Evolutionary conservation across 2,888 invertebrate species (phyloP).

Genomic region (Eumerus sabulonum): DNA sequence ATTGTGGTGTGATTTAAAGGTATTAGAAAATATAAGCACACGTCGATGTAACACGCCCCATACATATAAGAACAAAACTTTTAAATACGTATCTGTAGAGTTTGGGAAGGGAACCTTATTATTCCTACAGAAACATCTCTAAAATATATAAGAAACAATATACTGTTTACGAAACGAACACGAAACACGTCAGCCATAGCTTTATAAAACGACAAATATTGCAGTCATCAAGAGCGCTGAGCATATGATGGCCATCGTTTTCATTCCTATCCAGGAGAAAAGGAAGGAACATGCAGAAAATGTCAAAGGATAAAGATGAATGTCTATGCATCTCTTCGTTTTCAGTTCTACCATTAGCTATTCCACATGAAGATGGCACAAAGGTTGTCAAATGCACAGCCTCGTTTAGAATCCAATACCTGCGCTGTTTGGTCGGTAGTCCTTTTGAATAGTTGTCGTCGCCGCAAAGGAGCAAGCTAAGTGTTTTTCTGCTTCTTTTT

Average conservation of each 20-base stretch:
- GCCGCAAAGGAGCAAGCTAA: slow-evolving; percentile 66
- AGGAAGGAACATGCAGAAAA: slow-evolving; percentile 30
- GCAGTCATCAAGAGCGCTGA: slow-evolving; percentile 31
- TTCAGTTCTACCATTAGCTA: slow-evolving; percentile 58
- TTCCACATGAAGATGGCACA: slow-evolving; percentile 59
- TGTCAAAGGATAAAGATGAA: slow-evolving; percentile 64
- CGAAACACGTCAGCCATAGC: no score
- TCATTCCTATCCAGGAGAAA: slow-evolving; percentile 4
- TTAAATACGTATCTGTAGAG: no score
- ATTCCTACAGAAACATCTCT: no score
- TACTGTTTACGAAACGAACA: no score
- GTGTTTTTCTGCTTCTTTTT: slow-evolving; percentile 54
- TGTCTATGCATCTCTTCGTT: slow-evolving; percentile 47
- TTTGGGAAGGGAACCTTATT: no score
- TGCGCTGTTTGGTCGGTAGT: slow-evolving; percentile 60
- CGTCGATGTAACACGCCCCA: no score
- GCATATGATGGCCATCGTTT: slow-evolving; percentile 35
- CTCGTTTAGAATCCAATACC: slow-evolving; percentile 64
- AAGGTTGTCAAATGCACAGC: slow-evolving; percentile 68
- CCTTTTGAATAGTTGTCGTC: slow-evolving; percentile 65
- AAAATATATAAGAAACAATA: no score
- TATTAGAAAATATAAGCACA: no score
- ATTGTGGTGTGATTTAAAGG: no score
- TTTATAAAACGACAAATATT: slow-evolving; percentile 36
- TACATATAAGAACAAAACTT: no score